phyloP scores from a whole-genome alignment of 2,888 invertebrate species.

The Torymus aiolomorphi region DNA sequence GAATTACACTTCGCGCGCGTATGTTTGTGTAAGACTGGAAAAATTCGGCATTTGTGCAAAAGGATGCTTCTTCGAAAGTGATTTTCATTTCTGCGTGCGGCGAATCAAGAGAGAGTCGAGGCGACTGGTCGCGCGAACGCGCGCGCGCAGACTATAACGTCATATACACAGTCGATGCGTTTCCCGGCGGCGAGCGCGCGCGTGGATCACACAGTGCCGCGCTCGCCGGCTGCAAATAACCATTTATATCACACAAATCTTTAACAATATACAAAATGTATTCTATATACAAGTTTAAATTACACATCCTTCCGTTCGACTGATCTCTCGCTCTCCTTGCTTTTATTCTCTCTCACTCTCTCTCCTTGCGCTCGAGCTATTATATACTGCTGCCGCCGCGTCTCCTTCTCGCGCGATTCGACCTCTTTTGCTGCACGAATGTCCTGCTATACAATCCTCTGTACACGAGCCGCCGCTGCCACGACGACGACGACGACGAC shows the following conservation, averaged over 20 bases:
- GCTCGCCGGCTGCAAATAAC: constrained; percentile 69
- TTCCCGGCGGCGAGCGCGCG: constrained; percentile 28
- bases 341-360: background rate
- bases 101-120: background rate
- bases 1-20: too few species aligned
- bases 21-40: too few species aligned
- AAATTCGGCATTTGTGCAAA: too few species aligned
- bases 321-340: constrained; percentile 15
- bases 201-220: too few species aligned
- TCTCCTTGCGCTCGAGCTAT: too few species aligned
- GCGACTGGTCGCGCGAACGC: background rate
- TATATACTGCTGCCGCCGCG: too few species aligned
- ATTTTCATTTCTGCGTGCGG: too few species aligned
- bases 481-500: background rate
- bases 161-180: constrained; percentile 38
- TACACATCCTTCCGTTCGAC: constrained; percentile 68
- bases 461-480: constrained; percentile 12
- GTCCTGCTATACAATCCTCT: background rate
- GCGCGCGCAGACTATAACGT: constrained; percentile 6
- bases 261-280: constrained; percentile 76
- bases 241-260: constrained; percentile 76
- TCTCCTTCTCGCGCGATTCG: background rate
- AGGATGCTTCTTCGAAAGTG: too few species aligned
- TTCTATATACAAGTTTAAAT: constrained; percentile 75
- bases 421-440: constrained; percentile 27